These are phyloP conservation scores for Hyperopisus bebe DNA, from an alignment of 2,113 vertebrate species.

Conservation along the genomic window DNA sequence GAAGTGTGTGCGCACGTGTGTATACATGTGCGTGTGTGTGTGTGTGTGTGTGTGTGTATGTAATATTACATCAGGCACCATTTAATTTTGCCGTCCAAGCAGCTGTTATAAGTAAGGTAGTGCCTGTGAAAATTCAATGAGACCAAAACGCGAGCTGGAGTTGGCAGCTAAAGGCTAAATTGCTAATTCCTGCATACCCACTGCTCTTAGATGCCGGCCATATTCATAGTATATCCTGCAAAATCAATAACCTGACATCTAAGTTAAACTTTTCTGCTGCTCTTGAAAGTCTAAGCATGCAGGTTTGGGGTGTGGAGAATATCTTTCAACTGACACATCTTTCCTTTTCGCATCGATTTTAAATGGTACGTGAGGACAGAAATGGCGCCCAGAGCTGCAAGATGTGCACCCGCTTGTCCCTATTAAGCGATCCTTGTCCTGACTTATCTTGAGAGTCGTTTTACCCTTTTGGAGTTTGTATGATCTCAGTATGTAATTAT, in stretches of 20 bases:
- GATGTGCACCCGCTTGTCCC: background rate
- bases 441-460: background rate
- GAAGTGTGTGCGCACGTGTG: background rate
- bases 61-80: background rate
- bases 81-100: background rate
- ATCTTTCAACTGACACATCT: slow-evolving; percentile 44
- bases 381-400: background rate
- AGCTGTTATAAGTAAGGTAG: background rate
- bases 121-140: background rate
- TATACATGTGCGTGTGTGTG: no score
- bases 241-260: slow-evolving; percentile 43
- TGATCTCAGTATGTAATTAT: background rate
- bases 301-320: slow-evolving; percentile 42
- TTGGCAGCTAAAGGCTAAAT: background rate
- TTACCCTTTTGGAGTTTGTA: background rate
- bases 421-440: slow-evolving; percentile 3
- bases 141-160: background rate
- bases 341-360: slow-evolving; percentile 47
- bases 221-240: slow-evolving; percentile 49
- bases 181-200: background rate
- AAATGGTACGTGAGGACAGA: slow-evolving; percentile 39
- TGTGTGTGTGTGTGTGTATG: background rate
- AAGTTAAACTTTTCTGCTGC: background rate
- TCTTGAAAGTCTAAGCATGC: slow-evolving; percentile 43
- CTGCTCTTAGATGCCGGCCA: slow-evolving; percentile 32